Evolutionary conservation across 2,888 invertebrate genomes (phyloP).

Genomic region (Athetis lepigone): DNA sequence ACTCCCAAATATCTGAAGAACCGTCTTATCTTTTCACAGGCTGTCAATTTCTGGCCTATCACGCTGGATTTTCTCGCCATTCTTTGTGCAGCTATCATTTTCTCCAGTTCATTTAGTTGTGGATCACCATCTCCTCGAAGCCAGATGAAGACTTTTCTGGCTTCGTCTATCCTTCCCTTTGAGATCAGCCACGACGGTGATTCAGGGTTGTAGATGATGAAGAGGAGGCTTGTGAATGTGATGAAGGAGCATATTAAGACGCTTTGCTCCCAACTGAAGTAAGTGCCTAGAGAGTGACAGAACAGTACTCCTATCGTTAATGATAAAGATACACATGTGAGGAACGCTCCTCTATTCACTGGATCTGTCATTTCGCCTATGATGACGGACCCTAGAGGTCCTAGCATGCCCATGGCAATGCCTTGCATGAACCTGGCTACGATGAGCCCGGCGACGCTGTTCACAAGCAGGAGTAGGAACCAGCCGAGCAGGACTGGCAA

Average conservation of each 20-base stretch:
- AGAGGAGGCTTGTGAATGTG: conserved; percentile 86
- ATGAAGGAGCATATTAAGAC: conserved; percentile 88
- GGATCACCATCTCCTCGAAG: conserved; percentile 87
- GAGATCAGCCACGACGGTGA: conserved; percentile 92
- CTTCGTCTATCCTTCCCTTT: conserved; percentile 89
- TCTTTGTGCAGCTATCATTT: conserved; percentile 84
- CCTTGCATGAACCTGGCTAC: conserved; percentile 89
- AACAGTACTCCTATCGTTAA: conserved; percentile 91
- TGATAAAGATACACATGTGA: conserved; percentile 91
- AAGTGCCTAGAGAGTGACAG: conserved; percentile 91
- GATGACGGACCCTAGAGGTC: conserved; percentile 89
- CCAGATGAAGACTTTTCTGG: conserved; percentile 90
- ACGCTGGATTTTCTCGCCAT: conserved; percentile 79
- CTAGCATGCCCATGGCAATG: conserved; percentile 89
- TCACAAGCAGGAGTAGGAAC: conserved; percentile 88
- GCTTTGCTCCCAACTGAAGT: conserved; percentile 90
- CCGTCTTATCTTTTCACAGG: conserved; percentile 67
- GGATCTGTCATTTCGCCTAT: conserved; percentile 91
- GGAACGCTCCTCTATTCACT: conserved; percentile 91
- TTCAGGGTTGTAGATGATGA: conserved; percentile 91
- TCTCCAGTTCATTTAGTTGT: conserved; percentile 84
- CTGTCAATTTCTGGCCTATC: conserved; percentile 69
- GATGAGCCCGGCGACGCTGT: conserved; percentile 83
- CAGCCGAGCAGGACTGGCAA: conserved; percentile 91
- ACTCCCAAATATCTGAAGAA: conserved; percentile 72